Base-by-base conservation (phyloP, 1,140 invertebrate genomes). In the Drosophila grimshawi region DNA sequence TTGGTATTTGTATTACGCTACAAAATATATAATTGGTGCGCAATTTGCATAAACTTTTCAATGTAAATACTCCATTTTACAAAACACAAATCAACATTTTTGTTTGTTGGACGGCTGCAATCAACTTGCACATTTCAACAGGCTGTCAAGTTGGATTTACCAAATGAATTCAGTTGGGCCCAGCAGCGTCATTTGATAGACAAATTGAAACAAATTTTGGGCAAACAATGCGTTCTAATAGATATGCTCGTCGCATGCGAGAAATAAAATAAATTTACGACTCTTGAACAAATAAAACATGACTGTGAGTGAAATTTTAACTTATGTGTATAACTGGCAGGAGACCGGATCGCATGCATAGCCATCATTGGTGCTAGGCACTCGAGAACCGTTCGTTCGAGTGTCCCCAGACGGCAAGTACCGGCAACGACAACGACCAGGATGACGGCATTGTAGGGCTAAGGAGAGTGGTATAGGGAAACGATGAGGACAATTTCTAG, bases 301-400 rank as follows among this genome's bases (percentile, higher is more conserved):
- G 64, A 78, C 60, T 76, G 29, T 37, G 39, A 72, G 45, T 66
- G 69, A 66, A 62, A 51, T 66, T 66, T 60, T 60, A 60, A 60
- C 29, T 60, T 60, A 41, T 43, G 35, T 45, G 51, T 43, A 37
- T 45, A 52, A 49, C 33, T 39, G 27, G 33, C 45, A 53, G 65
- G 48, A 61, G 56, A 66, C 53, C 77, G 39, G 63, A 83, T 85
- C 75, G 80, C 80, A 83, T 82, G 80, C 80, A 80, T 80, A 74
- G 80, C 64, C 81, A 83, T 80, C 81, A 73, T 65, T 66, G 48
- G 69, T 60, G 48, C 55, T 60, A 59, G 48, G 55, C 63, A 66
- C 46, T 57, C 11, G 30, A 65, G 32, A 33, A 39, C 27, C 64
- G 4, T 57, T 33, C 63, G 30, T 11, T 55, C 51, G 48, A 63